phyloP scores from a whole-genome alignment of 2,113 vertebrate species.

The Dasyprocta punctata region DNA sequence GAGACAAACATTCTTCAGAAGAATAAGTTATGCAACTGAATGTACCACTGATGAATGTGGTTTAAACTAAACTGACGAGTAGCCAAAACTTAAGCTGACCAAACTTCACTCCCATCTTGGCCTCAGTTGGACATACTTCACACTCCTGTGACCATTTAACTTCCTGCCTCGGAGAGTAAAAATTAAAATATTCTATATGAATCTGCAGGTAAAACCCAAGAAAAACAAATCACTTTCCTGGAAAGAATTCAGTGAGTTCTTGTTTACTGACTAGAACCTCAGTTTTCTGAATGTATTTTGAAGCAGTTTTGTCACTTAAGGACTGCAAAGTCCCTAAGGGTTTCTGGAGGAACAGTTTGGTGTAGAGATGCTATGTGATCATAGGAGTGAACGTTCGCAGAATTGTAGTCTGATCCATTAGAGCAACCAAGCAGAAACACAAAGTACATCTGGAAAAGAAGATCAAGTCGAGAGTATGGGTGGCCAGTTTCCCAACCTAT shows the following conservation, averaged over 20 bases:
- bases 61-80: conserved; percentile 71
- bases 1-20: conserved; percentile 65
- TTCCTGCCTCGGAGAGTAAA: not conserved
- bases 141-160: not conserved
- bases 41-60: conserved; percentile 64
- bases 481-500: conserved; percentile 69
- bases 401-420: not conserved
- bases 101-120: conserved; percentile 44
- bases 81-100: conserved; percentile 74
- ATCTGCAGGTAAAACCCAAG: not conserved
- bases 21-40: conserved; percentile 67
- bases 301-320: not conserved
- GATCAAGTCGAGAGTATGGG: conserved; percentile 55
- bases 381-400: not conserved
- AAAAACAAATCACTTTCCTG: not conserved
- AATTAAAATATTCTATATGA: not conserved
- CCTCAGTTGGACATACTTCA: conserved; percentile 56
- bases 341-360: not conserved
- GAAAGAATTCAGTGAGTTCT: conserved; percentile 10
- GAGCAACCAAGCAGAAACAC: conserved; percentile 5
- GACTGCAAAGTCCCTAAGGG: not conserved
- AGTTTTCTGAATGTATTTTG: not conserved
- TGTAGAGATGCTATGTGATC: not conserved
- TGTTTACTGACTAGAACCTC: not conserved
- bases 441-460: conserved; percentile 79